These are phyloP conservation scores for Plecotus auritus DNA, from an alignment of 2,113 vertebrate species.

Conservation along the genomic window DNA sequence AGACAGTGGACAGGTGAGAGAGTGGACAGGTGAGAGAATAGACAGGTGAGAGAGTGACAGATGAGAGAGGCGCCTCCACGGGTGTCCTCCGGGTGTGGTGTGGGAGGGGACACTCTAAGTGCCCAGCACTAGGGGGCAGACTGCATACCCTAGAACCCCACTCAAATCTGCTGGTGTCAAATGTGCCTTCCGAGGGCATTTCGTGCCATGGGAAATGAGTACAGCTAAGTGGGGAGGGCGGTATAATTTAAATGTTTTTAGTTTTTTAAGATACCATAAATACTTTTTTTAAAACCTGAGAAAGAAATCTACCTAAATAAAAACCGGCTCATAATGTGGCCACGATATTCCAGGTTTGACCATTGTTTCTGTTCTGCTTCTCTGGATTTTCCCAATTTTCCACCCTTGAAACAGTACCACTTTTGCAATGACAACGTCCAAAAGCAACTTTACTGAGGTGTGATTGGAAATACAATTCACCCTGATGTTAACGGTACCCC, in stretches of 20 bases:
- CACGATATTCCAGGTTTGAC: background rate
- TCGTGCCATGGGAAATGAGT: too few relatives aligned
- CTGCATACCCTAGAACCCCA: fast-evolving
- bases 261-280: background rate
- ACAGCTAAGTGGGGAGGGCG: too few relatives aligned
- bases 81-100: background rate
- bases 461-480: background rate
- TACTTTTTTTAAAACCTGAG: background rate
- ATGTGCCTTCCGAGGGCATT: background rate
- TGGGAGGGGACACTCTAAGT: fast-evolving
- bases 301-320: background rate
- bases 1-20: too few relatives aligned
- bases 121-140: background rate
- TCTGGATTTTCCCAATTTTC: background rate
- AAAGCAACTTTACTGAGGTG: background rate
- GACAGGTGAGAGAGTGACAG: background rate
- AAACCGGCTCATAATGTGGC: background rate
- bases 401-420: background rate
- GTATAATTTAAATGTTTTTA: background rate
- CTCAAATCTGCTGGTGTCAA: fast-evolving
- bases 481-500: background rate
- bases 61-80: background rate
- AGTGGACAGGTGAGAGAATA: too few relatives aligned
- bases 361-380: background rate
- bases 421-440: background rate